A percentile compares a stretch with the other conserved stretches of the same genome.
These are phyloP conservation scores for Gymnopithys bicolor DNA, from an alignment of 2,797 vertebrate genomes.

Conservation along the genomic window DNA sequence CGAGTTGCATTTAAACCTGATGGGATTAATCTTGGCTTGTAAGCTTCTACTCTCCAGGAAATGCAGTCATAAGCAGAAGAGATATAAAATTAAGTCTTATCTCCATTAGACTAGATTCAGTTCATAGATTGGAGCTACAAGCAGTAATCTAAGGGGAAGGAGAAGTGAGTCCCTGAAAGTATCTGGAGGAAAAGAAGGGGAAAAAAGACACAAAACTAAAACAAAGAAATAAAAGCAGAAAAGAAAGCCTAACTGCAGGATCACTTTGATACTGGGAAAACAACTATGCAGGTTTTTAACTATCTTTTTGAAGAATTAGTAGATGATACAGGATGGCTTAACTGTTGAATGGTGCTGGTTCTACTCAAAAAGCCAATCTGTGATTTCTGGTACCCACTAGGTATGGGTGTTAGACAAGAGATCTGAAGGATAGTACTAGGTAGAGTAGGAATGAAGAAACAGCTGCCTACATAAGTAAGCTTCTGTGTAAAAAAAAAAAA, in stretches of 20 bases:
- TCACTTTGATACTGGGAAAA: not conserved
- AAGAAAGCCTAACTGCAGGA: not conserved
- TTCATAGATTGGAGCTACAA: not conserved
- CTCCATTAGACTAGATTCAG: not conserved
- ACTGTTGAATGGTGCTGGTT: not conserved
- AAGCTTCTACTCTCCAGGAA: not conserved
- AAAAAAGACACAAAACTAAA: not conserved
- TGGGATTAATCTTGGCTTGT: not conserved
- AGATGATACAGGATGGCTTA: not conserved
- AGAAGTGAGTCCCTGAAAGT: not conserved
- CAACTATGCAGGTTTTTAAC: not conserved
- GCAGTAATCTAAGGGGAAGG: not conserved
- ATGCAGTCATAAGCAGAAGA: not conserved
- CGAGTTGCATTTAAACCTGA: not conserved
- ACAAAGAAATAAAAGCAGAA: not conserved
- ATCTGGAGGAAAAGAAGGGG: fast-evolving
- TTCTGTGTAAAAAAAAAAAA: not conserved
- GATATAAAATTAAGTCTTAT: not conserved
- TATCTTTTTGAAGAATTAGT: not conserved
- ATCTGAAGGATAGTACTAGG: not conserved
- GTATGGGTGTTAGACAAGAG: not conserved
- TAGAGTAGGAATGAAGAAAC: fast-evolving
- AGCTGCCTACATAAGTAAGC: not conserved
- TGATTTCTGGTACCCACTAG: not conserved
- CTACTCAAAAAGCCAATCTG: not conserved